These are phyloP conservation scores for Pristiophorus japonicus DNA, from an alignment of 2,113 vertebrate species.

Conservation along the genomic window DNA sequence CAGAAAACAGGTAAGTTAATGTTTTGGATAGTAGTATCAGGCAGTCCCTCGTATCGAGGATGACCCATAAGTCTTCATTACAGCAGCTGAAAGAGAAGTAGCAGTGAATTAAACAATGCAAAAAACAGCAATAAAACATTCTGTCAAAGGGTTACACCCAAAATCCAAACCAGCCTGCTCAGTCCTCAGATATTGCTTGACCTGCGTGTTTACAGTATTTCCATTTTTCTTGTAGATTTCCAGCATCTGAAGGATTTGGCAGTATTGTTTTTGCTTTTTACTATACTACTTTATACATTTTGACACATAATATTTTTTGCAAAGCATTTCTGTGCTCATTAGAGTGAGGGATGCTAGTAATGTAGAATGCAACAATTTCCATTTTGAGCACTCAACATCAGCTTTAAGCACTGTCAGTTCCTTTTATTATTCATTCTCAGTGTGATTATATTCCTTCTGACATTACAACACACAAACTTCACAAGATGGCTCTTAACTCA, in stretches of 20 bases:
- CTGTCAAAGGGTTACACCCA: neutral
- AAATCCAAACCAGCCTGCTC: no score
- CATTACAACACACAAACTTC: no score
- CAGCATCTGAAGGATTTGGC: neutral
- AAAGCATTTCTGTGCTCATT: neutral
- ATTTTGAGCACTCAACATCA: neutral
- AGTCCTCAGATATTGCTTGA: neutral
- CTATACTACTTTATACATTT: neutral
- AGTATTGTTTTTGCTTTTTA: neutral
- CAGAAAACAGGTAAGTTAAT: neutral
- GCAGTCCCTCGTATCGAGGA: no score
- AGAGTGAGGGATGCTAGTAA: neutral
- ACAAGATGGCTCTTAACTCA: no score
- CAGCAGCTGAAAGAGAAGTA: neutral
- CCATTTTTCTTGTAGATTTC: neutral
- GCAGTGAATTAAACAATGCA: neutral
- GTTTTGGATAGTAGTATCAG: no score
- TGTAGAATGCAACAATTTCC: neutral
- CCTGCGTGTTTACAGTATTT: neutral
- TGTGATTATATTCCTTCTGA: no score
- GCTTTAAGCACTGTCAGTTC: neutral
- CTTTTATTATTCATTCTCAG: neutral
- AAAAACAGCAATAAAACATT: neutral
- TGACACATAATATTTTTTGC: neutral
- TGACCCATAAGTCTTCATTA: neutral